Evolutionary conservation across 2,888 invertebrate genomes (phyloP), one percentile per base, ranked within the genome.

Genomic region (Tromatobia lineatoria): DNA sequence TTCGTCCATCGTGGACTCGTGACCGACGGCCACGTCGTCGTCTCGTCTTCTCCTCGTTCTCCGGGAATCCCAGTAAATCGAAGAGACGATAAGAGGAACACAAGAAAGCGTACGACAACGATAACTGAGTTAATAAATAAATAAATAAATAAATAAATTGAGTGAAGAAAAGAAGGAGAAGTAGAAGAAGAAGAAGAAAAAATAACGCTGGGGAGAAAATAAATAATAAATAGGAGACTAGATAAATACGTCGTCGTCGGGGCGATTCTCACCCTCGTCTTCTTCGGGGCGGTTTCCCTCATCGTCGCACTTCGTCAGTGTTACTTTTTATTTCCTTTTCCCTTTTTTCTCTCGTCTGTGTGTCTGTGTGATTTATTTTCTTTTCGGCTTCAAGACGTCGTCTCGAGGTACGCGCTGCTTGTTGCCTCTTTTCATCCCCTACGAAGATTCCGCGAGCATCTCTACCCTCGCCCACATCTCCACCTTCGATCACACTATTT

Each of bases 21-120:
- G 81, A 85, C 78, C 81, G 84, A 75, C 81, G 75, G 78, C 75
- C 78, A 78, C 81, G 84, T 78, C 81, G 81, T 81, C 80, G 47
- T 70, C 61, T 66, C 54, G 34, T 57, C 54, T 54, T 59, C n/a
- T 59, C 34, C 34, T 38, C 52, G n/a, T 50, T 18, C 4, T 18
- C 69, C 29, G 34, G n/a, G 4, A 61, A 50, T 4, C 29, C 25
- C 18, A 18, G 3, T 7, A 34, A 7, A 13, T 0, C 4, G 23
- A 25, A 29, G 29, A 59, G 15, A 29, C 2, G 50, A 50, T 18
- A 52, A 54, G 11, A 34, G 18, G 38, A 54, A 52, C 18, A 54
- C 20, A 18, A 25, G 8, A 7, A 18, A 15, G n/a, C 10, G 29
- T 1, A 61, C 1, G n/a, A n/a, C n/a, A n/a, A n/a, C n/a, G n/a